A percentile compares a stretch with the other conserved stretches of the same genome.
Conservation (phyloP, 2,113 vertebrate species). For the Ranitomeya variabilis region DNA sequence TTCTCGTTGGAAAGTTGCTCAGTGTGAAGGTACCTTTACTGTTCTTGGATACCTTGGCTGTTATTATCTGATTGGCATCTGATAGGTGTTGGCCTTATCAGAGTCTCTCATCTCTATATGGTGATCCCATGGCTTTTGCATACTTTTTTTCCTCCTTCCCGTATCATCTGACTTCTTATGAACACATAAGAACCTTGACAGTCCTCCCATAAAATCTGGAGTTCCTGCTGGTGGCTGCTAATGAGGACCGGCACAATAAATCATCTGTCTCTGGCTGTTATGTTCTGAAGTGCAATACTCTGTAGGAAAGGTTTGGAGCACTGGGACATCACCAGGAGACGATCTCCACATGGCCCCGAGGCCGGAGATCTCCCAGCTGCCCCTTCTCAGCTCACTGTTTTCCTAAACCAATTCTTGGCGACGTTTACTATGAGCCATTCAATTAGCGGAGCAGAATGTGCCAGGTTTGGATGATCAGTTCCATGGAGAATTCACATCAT, state of each 20-base stretch:
- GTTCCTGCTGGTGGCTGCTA: background rate
- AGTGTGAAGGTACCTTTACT: too few species aligned
- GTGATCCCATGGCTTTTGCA: too few species aligned
- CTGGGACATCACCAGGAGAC: background rate
- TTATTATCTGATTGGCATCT: too few species aligned
- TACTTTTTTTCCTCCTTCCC: too few species aligned
- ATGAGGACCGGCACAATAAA: background rate
- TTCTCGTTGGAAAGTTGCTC: too few species aligned
- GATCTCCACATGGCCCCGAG: slow-evolving; percentile 21
- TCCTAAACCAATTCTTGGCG: slow-evolving; percentile 9
- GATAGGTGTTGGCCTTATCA: too few species aligned
- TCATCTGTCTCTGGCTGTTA: background rate
- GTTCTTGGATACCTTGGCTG: too few species aligned
- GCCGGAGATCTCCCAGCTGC: slow-evolving; percentile 3
- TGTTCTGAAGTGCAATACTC: slow-evolving; percentile 11
- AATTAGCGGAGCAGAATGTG: background rate
- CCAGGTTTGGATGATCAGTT: slow-evolving; percentile 1
- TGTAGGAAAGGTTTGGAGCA: background rate
- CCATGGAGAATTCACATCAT: background rate
- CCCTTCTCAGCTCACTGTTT: slow-evolving; percentile 11
- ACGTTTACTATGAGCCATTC: background rate
- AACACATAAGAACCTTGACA: too few species aligned
- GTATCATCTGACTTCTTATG: too few species aligned
- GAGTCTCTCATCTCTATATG: too few species aligned
- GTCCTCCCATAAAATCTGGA: too few species aligned